Evolutionary conservation across 2,888 invertebrate genomes (phyloP), one percentile per base, ranked within the genome.

Genomic region (Venusia cambrica): DNA sequence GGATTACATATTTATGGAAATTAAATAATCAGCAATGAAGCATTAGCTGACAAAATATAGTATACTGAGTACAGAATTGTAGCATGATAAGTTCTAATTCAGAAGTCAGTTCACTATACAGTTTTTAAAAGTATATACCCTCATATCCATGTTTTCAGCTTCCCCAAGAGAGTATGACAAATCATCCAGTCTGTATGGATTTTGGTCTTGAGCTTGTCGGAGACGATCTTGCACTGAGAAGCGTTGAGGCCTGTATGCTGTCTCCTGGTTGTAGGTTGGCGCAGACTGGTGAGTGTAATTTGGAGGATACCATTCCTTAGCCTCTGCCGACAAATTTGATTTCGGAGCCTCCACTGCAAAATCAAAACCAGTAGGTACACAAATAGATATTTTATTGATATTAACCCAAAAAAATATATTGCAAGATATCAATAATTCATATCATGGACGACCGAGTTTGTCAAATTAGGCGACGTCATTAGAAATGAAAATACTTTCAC

Each of bases 301-400:
- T 8, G 87, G 78, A 29, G 90, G 90, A 54, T 85, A 89, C 89
- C 89, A 90, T 72, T 90, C 90, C 51, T 89, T 87, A 11, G 90
- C 90, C 33, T 90, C 89, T 6, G 85, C 90, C 22, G 89, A 89
- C 42, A 90, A 55, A 9, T 68, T 88, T 7, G 87, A 88, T 53
- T 79, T 84, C 8, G 79, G 63, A 47, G 71, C 62, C 48, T 81
- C 81, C 41, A 59, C 78, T 80, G 50, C 12, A 40, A 35, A 18
- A 25, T 17, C 9, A 38, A 42, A 39, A 37, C 32, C 25, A 13
- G 40, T 43, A n/a, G n/a, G n/a, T 34, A 30, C 27, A 35, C 20
- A 31, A 34, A 31, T 12, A 33, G 3, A n/a, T 4, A 30, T 25
- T 15, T 20, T 17, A 42, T 15, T 42, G 27, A 42, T n/a, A n/a